phyloP scores from a whole-genome alignment of 2,113 vertebrate species.

The Capreolus pygargus region DNA sequence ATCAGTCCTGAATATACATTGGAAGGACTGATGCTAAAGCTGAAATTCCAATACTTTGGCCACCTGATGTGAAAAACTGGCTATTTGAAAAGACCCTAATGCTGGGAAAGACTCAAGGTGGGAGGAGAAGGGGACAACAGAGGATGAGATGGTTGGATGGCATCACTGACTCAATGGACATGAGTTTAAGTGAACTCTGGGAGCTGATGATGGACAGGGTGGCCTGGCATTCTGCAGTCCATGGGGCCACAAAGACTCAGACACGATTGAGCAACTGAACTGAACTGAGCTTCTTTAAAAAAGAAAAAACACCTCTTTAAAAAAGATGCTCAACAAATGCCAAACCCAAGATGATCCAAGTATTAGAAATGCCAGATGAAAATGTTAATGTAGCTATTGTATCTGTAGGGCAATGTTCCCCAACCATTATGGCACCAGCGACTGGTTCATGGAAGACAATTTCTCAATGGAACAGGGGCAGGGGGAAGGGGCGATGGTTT shows the following conservation, averaged over 20 bases:
- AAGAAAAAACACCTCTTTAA: neutral
- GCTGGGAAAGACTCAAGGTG: neutral
- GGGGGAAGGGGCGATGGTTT: neutral
- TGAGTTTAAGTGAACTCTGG: neutral
- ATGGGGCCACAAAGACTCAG: neutral
- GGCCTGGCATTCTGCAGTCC: neutral
- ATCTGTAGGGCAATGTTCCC: neutral
- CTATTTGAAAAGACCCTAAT: neutral
- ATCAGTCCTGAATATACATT: neutral
- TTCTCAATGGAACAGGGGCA: neutral
- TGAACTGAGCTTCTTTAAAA: neutral
- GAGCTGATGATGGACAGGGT: neutral
- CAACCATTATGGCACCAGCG: neutral
- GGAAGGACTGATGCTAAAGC: neutral
- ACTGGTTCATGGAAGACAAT: neutral
- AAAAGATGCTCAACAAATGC: neutral
- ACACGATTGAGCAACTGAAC: neutral
- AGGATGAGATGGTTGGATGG: neutral
- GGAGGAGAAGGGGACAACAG: neutral
- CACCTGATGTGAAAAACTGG: neutral
- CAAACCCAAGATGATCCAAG: neutral
- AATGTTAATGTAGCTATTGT: neutral
- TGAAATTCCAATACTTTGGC: neutral
- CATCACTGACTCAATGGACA: neutral
- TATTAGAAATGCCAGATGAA: neutral